A percentile compares a stretch with the other conserved stretches of the same genome.
These are phyloP conservation scores for Pachyuromys duprasi DNA, from an alignment of 2,797 vertebrate species.

Conservation along the genomic window DNA sequence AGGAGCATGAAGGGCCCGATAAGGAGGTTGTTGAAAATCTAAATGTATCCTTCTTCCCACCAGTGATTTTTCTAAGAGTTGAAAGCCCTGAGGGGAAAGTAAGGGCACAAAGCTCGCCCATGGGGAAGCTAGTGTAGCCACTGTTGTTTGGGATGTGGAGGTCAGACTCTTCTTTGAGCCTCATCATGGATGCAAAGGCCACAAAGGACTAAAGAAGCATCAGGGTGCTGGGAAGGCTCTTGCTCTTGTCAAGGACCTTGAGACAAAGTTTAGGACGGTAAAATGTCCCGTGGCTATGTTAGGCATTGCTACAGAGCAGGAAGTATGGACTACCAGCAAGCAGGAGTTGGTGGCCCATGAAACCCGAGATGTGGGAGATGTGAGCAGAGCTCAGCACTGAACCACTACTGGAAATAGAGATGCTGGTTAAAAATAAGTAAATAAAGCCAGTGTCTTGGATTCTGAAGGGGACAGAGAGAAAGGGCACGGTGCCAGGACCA, in stretches of 20 bases:
- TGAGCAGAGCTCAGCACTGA: not conserved
- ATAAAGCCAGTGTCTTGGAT: not conserved
- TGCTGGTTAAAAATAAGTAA: not conserved
- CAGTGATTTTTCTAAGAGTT: not conserved
- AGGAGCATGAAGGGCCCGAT: not conserved
- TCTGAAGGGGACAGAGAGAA: not conserved
- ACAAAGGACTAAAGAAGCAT: not conserved
- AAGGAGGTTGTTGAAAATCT: not conserved
- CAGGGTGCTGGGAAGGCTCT: not conserved
- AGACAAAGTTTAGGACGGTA: not conserved
- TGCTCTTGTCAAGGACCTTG: conserved; percentile 45
- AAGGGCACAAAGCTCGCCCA: not conserved
- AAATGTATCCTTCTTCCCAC: not conserved
- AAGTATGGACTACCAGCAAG: not conserved
- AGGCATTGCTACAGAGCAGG: not conserved
- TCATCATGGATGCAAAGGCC: not conserved
- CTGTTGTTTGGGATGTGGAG: not conserved
- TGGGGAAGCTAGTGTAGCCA: not conserved
- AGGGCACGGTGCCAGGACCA: not conserved
- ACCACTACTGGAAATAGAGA: not conserved
- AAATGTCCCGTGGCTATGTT: not conserved
- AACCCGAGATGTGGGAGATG: not conserved
- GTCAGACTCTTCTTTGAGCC: not conserved
- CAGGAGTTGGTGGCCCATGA: not conserved
- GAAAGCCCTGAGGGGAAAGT: not conserved